Conservation (phyloP, 2,113 vertebrate genomes). For the Dicentrarchus labrax region DNA sequence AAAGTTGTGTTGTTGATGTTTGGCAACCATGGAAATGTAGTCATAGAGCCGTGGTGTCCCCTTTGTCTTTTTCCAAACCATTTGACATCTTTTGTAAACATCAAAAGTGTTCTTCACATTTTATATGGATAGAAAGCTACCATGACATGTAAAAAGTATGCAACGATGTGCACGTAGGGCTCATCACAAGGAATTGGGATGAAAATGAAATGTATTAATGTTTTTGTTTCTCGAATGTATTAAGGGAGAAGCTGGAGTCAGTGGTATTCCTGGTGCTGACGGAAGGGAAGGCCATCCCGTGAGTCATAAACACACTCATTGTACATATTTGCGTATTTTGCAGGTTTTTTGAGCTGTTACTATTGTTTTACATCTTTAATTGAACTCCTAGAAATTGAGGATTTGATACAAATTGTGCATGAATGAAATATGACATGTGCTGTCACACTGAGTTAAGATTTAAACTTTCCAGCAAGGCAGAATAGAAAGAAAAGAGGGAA, state of each 20-base stretch:
- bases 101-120: neutral
- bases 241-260: slow-evolving; percentile 82
- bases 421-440: neutral
- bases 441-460: neutral
- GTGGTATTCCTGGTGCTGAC: slow-evolving; percentile 82
- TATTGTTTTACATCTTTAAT: neutral
- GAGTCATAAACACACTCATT: slow-evolving; percentile 66
- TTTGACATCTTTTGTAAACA: slow-evolving; percentile 22
- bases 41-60: slow-evolving; percentile 46
- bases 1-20: slow-evolving; percentile 49
- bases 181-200: slow-evolving; percentile 6
- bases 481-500: neutral
- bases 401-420: slow-evolving; percentile 17
- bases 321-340: slow-evolving; percentile 6
- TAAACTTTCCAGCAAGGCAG: neutral
- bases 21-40: slow-evolving; percentile 58
- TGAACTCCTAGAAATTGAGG: neutral
- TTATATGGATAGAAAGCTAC: slow-evolving; percentile 24
- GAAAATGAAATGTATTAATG: neutral
- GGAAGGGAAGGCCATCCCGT: slow-evolving; percentile 84
- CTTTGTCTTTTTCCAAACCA: slow-evolving; percentile 21
- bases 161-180: neutral
- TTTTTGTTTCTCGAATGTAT: slow-evolving; percentile 11
- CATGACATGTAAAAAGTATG: neutral
- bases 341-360: neutral